A percentile compares a stretch with the other conserved stretches of the same genome.
These are phyloP conservation scores for Corynorhinus townsendii DNA, from an alignment of 2,113 vertebrate species.

Conservation along the genomic window DNA sequence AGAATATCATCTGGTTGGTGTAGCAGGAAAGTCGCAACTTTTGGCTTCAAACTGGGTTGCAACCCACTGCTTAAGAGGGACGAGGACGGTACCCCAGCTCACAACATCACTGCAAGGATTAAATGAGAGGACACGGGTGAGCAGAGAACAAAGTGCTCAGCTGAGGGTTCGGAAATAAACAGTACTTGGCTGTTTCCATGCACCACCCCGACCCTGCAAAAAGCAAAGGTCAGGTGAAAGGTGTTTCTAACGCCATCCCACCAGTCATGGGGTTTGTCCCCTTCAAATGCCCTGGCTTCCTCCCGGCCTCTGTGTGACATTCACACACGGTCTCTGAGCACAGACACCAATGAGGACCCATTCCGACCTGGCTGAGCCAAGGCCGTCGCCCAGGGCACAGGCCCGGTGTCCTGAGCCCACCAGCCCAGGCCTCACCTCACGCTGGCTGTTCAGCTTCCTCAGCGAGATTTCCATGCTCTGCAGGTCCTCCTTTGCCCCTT, in stretches of 20 bases:
- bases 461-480: constrained; percentile 92
- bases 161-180: fast-evolving
- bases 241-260: background rate
- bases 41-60: background rate
- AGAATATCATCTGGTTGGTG: no score
- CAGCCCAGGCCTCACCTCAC: constrained; percentile 84
- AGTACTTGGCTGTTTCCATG: fast-evolving
- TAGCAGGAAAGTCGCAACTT: no score
- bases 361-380: fast-evolving
- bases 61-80: background rate
- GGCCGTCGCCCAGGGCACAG: fast-evolving
- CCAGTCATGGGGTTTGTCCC: fast-evolving
- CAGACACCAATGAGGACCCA: fast-evolving
- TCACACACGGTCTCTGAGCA: fast-evolving
- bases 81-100: background rate
- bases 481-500: constrained; percentile 91
- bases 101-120: background rate
- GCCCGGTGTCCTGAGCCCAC: fast-evolving
- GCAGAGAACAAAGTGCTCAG: background rate
- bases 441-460: constrained; percentile 95
- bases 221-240: background rate
- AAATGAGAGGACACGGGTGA: background rate
- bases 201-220: background rate
- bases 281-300: background rate
- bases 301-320: background rate